phyloP scores from a whole-genome alignment of 1,140 invertebrate genomes.

The Rhizoglyphus robini region DNA sequence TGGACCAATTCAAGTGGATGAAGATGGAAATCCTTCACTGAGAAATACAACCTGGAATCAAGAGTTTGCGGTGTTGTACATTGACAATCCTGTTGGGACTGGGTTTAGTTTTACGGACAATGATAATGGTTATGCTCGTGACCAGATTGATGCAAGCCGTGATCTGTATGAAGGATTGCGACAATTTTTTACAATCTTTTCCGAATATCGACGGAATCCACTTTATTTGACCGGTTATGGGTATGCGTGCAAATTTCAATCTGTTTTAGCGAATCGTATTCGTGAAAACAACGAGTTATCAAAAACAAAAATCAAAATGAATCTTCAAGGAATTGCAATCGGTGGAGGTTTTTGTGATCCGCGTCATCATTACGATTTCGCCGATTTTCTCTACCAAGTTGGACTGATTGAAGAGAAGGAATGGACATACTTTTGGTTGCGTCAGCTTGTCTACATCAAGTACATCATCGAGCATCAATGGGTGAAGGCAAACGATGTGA shows the following conservation, averaged over 20 bases:
- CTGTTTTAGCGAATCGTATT: conserved; percentile 58
- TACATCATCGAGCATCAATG: too few relatives aligned
- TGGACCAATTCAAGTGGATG: conserved; percentile 48
- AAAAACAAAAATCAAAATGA: conserved; percentile 28
- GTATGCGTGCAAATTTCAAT: conserved; percentile 47
- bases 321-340: conserved; percentile 49
- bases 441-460: too few relatives aligned
- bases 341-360: conserved; percentile 74
- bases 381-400: conserved; percentile 63
- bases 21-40: conserved; percentile 38
- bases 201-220: conserved; percentile 23
- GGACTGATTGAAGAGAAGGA: conserved; percentile 54
- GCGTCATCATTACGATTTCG: conserved; percentile 57
- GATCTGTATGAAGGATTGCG: too few relatives aligned
- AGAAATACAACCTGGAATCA: too few relatives aligned
- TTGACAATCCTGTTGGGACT: too few relatives aligned
- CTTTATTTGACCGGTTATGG: conserved; percentile 30
- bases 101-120: conserved; percentile 30
- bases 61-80: too few relatives aligned
- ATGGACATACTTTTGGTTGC: too few relatives aligned
- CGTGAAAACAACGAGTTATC: conserved; percentile 40
- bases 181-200: conserved; percentile 27
- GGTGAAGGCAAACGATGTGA: too few relatives aligned
- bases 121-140: conserved; percentile 22
- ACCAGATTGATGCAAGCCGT: conserved; percentile 22